Evolutionary conservation across 2,113 vertebrate species (phyloP).

Genomic region (Balaenoptera acutorostrata): DNA sequence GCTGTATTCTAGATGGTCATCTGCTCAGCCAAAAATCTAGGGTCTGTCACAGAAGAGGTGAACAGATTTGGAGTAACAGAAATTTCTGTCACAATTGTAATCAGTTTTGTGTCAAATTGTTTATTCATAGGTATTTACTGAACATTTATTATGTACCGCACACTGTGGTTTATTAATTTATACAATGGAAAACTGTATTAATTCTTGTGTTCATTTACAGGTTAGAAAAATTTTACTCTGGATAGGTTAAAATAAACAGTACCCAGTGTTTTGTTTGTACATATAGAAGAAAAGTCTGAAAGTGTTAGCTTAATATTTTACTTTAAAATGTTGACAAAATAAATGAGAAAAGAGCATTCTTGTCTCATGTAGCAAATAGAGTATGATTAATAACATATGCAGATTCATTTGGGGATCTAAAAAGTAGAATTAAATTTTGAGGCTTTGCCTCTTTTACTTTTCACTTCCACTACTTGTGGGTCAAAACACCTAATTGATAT

Average conservation of each 20-base stretch:
- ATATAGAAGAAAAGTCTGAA: neutral
- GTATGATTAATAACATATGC: neutral
- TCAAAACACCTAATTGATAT: neutral
- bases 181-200: neutral
- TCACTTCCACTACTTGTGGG: neutral
- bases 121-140: neutral
- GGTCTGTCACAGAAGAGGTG: neutral
- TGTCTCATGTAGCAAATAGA: neutral
- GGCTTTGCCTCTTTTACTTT: neutral
- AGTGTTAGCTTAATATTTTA: neutral
- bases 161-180: neutral
- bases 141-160: neutral
- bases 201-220: neutral
- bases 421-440: constrained; percentile 22
- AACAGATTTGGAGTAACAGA: neutral
- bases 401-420: neutral
- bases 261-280: neutral
- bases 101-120: neutral
- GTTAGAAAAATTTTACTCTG: neutral
- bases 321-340: constrained; percentile 17
- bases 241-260: neutral
- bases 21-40: neutral
- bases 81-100: neutral
- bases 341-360: neutral
- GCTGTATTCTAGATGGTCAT: neutral